Evolutionary conservation across 1,140 invertebrate genomes (phyloP), one percentile per base, ranked within the genome.

Genomic region (Aphidius ervi): DNA sequence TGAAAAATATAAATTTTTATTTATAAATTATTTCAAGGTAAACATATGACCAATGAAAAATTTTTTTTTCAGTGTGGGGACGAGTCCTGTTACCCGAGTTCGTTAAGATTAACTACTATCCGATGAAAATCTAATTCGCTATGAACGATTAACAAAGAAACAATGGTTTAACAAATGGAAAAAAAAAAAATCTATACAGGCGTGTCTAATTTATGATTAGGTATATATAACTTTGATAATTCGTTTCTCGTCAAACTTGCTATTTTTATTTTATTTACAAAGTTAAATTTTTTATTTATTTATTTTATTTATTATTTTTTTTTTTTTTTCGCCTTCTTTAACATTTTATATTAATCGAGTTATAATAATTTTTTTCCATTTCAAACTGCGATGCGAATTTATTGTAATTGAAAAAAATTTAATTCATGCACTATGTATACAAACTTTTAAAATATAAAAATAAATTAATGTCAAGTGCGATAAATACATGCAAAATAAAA

Each of bases 101-200:
- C 40, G 37, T 46, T 41, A 58, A 45, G 52, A 41, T 56, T 62
- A 53, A 65, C 45, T 58, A 45, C 48, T 47, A 49, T 48, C 46
- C 56, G 64, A 63, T 58, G 60, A 63, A 54, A 58, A 63, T 63
- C 63, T 59, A 48, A 63, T 66, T 66, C 58, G 58, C 49, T 50
- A 66, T 45, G 62, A 65, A 63, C 61, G 58, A 66, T 66, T 61
- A 66, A 63, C 62, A 58, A 20, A 40, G 42, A 54, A 61, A 65
- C 61, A 63, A 65, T 65, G 54, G 61, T 58, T 37, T 46, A 41
- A n/a, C n/a, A 54, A 9, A 37, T 41, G 40, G 39, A 10, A 37
- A 9, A 41, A 37, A 49, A n/a, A 57, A 45, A 63, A 63, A 59
- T 61, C 58, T n/a, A 40, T n/a, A 43, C 52, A 54, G 52, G 52